phyloP scores from a whole-genome alignment of 2,113 vertebrate species.

The Dicentrarchus labrax region DNA sequence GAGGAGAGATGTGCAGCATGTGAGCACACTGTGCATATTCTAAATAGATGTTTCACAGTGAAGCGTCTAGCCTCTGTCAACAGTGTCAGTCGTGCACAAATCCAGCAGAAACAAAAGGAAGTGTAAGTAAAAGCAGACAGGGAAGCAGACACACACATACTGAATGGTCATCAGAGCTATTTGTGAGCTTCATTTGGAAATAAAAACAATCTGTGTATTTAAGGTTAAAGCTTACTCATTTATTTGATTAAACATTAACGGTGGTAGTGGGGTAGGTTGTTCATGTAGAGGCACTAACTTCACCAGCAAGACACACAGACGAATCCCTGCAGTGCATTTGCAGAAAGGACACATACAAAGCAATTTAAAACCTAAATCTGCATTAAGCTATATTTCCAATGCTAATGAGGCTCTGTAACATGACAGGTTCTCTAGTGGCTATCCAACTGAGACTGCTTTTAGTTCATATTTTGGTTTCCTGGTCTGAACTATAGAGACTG shows the following conservation, averaged over 20 bases:
- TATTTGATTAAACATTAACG: neutral
- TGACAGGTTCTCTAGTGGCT: slow-evolving; percentile 1
- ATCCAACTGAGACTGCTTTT: slow-evolving; percentile 20
- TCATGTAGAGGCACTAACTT: slow-evolving; percentile 1
- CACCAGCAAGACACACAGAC: neutral
- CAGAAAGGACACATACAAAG: neutral
- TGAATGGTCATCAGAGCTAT: neutral
- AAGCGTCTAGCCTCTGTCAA: neutral
- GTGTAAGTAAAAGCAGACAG: neutral
- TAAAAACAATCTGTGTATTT: neutral
- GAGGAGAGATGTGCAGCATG: slow-evolving; percentile 21
- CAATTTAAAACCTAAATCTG: neutral
- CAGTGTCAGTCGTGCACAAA: neutral
- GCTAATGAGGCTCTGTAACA: slow-evolving; percentile 8
- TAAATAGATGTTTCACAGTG: neutral
- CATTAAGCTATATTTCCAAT: neutral
- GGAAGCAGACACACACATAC: neutral
- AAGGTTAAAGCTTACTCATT: neutral
- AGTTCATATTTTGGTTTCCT: slow-evolving; percentile 1
- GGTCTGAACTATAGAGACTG: neutral
- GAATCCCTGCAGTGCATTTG: slow-evolving; percentile 26
- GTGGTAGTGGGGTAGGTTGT: neutral
- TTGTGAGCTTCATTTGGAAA: neutral
- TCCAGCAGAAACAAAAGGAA: neutral
- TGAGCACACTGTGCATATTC: neutral